Conservation (phyloP, 2,888 invertebrate species). For the Sinodicranocentrus sp. region DNA sequence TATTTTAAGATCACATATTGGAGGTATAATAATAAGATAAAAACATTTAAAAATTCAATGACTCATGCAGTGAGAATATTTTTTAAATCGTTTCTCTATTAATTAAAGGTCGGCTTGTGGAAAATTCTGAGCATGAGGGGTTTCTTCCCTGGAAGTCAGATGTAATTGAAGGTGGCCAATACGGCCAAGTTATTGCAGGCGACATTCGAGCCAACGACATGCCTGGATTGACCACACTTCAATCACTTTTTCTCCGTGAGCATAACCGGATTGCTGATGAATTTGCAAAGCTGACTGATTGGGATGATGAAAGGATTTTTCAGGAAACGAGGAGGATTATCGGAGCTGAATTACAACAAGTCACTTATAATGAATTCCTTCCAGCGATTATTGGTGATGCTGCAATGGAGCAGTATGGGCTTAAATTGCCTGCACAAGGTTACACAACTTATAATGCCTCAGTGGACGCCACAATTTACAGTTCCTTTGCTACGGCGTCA, state of each 20-base stretch:
- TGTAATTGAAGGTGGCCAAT: neutral
- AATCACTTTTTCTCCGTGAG: constrained; percentile 72
- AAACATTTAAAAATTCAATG: too few relatives aligned
- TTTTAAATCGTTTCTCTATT: too few relatives aligned
- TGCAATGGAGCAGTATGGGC: constrained; percentile 60
- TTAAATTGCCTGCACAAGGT: constrained; percentile 19
- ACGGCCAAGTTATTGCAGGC: constrained; percentile 65
- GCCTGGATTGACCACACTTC: constrained; percentile 71
- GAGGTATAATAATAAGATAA: too few relatives aligned
- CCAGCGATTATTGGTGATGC: constrained; percentile 70
- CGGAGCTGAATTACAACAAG: constrained; percentile 72
- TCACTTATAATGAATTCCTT: constrained; percentile 75
- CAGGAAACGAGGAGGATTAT: constrained; percentile 72
- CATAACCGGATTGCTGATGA: constrained; percentile 71
- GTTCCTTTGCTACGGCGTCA: constrained; percentile 76
- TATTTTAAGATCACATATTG: neutral
- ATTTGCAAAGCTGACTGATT: constrained; percentile 21
- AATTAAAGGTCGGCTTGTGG: constrained; percentile 26
- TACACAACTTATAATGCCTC: constrained; percentile 63
- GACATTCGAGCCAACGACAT: constrained; percentile 73
- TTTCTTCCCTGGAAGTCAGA: constrained; percentile 55
- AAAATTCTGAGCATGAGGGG: constrained; percentile 11
- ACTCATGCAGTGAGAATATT: too few relatives aligned
- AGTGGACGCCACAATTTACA: constrained; percentile 69
- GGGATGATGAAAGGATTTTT: constrained; percentile 54